Percentiles rank a stretch among this genome's conserved stretches.
Conservation (phyloP, 2,797 vertebrate genomes). For the Typhlichthys eigenmanni region DNA sequence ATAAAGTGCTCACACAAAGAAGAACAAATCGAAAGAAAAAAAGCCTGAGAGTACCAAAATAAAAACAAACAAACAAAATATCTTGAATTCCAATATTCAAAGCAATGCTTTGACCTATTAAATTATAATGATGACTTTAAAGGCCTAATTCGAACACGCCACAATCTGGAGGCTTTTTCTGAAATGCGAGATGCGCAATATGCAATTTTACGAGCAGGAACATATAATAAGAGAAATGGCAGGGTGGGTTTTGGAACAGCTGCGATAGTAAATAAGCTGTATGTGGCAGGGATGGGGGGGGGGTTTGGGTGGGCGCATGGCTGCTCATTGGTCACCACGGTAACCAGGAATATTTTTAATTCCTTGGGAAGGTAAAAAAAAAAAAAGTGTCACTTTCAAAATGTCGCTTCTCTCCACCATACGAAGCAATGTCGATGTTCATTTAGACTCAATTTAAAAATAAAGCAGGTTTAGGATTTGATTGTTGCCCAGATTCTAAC, state of each 20-base stretch:
- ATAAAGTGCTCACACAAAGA: slow-evolving; percentile 10
- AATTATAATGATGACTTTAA: slow-evolving; percentile 52
- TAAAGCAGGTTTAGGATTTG: slow-evolving; percentile 23
- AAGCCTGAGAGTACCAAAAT: slow-evolving; percentile 38
- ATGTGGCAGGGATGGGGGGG: slow-evolving; percentile 64
- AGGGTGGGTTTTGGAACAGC: slow-evolving; percentile 75
- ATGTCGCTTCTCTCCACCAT: slow-evolving; percentile 41
- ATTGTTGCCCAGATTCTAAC: slow-evolving; percentile 51
- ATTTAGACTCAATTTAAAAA: slow-evolving; percentile 16
- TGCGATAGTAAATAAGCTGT: slow-evolving; percentile 82
- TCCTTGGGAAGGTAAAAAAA: slow-evolving; percentile 60
- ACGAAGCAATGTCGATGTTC: slow-evolving; percentile 23
- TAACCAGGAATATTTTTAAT: slow-evolving; percentile 76
- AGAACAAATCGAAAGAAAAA: not conserved
- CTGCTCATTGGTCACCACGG: slow-evolving; percentile 76
- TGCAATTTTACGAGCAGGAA: slow-evolving; percentile 62
- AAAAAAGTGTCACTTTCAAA: slow-evolving; percentile 56
- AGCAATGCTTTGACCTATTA: slow-evolving; percentile 37
- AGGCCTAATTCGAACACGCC: slow-evolving; percentile 48
- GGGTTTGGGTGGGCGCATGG: slow-evolving; percentile 53
- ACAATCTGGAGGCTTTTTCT: slow-evolving; percentile 42
- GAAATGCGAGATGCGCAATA: slow-evolving; percentile 26
- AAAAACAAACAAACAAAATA: slow-evolving; percentile 38
- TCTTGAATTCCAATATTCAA: slow-evolving; percentile 39
- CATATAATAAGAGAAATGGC: slow-evolving; percentile 71